Evolutionary conservation across 2,113 vertebrate species (phyloP).

Genomic region (Oxygymnocypris stewartii): DNA sequence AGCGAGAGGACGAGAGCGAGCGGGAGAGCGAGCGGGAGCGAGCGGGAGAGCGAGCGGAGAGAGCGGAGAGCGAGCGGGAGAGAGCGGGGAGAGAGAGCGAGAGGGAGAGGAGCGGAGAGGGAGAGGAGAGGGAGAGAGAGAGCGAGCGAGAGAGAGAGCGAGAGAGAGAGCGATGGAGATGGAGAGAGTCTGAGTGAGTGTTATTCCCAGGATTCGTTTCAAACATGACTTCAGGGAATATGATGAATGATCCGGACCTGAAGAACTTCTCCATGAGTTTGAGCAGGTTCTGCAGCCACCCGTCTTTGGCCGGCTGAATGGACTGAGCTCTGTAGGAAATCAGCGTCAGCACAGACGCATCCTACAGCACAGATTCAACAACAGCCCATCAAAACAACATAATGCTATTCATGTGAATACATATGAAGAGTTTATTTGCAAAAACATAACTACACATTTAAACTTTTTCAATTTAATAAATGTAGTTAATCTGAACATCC

Average conservation of each 20-base stretch:
- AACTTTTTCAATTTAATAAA: neutral
- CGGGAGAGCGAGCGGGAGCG: too few species aligned
- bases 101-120: too few species aligned
- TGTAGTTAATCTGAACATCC: neutral
- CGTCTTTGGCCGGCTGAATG: conserved; percentile 93
- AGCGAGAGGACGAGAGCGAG: too few species aligned
- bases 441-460: neutral
- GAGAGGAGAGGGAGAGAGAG: too few species aligned
- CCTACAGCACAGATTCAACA: conserved; percentile 68
- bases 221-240: neutral
- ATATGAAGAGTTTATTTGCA: too few species aligned
- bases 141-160: too few species aligned
- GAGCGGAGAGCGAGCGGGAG: too few species aligned
- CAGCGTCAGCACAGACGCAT: conserved; percentile 90
- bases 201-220: neutral
- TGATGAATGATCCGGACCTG: conserved; percentile 74
- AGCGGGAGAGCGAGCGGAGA: too few species aligned
- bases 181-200: too few species aligned
- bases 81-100: too few species aligned
- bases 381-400: neutral
- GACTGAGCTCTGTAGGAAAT: conserved; percentile 93
- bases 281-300: conserved; percentile 94
- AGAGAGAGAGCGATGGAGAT: too few species aligned
- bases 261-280: conserved; percentile 95
- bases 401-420: neutral